Conservation (phyloP, 2,797 vertebrate species). For the Sebastes itinus region DNA sequence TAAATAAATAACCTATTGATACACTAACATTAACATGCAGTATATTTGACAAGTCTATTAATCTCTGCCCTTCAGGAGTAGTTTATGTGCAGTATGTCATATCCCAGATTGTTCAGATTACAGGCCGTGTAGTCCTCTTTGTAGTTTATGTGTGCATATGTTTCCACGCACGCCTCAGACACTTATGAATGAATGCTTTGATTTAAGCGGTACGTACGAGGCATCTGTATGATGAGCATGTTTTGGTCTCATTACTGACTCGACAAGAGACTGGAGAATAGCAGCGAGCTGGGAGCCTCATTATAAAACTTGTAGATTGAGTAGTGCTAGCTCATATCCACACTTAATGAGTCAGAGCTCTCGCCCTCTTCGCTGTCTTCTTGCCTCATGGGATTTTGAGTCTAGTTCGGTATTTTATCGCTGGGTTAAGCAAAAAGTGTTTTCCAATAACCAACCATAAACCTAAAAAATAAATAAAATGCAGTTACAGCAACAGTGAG, state of each 20-base stretch:
- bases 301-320: conserved; percentile 47
- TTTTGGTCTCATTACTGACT: conserved; percentile 51
- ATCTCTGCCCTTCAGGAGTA: neutral
- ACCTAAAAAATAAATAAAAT: neutral
- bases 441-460: conserved; percentile 14
- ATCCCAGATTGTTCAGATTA: neutral
- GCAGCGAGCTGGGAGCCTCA: conserved; percentile 36
- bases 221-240: conserved; percentile 41
- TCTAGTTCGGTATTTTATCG: conserved; percentile 16
- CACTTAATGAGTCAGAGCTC: conserved; percentile 41
- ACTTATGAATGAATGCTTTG: conserved; percentile 22
- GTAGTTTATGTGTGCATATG: neutral
- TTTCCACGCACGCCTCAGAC: neutral
- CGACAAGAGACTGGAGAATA: conserved; percentile 43
- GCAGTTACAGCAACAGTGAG: neutral
- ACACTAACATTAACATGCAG: neutral
- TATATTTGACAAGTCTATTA: neutral
- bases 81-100: neutral
- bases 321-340: conserved; percentile 28
- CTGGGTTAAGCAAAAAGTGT: conserved; percentile 34
- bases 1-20: neutral
- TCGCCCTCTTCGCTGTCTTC: conserved; percentile 16
- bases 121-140: neutral
- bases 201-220: conserved; percentile 3
- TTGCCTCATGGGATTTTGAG: conserved; percentile 23